Evolutionary conservation across 2,888 invertebrate genomes (phyloP).

Genomic region (Pandemis corylana): DNA sequence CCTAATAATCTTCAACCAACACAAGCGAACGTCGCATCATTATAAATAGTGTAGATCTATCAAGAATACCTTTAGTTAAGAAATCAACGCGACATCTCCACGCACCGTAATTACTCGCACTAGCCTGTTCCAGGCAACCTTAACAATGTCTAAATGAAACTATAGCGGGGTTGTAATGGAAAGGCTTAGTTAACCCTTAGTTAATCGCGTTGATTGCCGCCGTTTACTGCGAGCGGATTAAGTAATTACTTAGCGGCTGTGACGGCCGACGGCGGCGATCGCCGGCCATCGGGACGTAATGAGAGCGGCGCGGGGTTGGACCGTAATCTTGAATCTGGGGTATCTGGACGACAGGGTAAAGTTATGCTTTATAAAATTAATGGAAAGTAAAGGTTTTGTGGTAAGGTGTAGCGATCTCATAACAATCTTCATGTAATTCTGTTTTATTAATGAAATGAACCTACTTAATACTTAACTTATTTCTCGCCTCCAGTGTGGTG

Average conservation of each 20-base stretch:
- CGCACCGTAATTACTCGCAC: constrained; percentile 10
- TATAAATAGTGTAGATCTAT: not conserved
- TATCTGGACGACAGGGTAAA: not conserved
- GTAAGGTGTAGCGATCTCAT: not conserved
- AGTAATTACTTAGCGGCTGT: constrained; percentile 75
- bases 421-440: too few relatives aligned
- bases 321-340: not conserved
- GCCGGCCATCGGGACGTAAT: constrained; percentile 22
- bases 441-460: too few relatives aligned
- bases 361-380: not conserved
- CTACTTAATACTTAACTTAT: too few relatives aligned
- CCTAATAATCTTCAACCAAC: too few relatives aligned
- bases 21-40: not conserved
- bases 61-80: not conserved
- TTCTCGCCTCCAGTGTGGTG: too few relatives aligned
- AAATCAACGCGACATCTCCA: constrained; percentile 4
- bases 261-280: constrained; percentile 3
- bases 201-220: constrained; percentile 78
- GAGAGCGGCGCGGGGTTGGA: not conserved
- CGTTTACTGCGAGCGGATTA: constrained; percentile 66
- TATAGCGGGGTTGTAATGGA: constrained; percentile 58
- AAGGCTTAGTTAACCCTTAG: constrained; percentile 70
- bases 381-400: not conserved
- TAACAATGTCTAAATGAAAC: constrained; percentile 47
- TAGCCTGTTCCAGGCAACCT: constrained; percentile 34